A percentile compares a stretch with the other conserved stretches of the same genome.
Evolutionary conservation across 2,797 vertebrate genomes (phyloP).

Genomic region (Tamandua tetradactyla): DNA sequence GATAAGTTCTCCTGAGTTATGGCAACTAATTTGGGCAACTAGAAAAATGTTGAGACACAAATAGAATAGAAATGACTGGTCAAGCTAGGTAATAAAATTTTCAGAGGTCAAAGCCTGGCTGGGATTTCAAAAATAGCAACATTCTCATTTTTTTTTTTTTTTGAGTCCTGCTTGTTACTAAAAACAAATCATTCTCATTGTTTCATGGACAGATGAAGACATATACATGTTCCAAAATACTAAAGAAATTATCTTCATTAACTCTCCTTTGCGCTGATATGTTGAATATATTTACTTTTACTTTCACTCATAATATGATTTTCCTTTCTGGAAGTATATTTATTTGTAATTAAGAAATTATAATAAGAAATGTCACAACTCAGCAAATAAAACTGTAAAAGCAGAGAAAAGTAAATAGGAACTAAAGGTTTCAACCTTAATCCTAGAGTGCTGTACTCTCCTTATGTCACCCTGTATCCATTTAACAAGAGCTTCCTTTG

Average conservation of each 20-base stretch:
- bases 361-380: constrained; percentile 49
- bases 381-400: neutral
- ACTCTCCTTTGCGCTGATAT: neutral
- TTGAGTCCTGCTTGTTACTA: constrained; percentile 6
- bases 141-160: neutral
- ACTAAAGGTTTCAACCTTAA: neutral
- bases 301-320: constrained; percentile 1
- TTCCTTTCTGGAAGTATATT: neutral
- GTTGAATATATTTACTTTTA: constrained; percentile 35
- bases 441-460: neutral
- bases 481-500: neutral
- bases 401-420: neutral
- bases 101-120: neutral
- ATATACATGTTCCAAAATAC: neutral
- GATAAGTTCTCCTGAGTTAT: neutral
- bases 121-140: neutral
- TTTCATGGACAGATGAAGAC: neutral
- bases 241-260: constrained; percentile 13
- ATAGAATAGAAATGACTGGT: neutral
- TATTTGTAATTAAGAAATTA: constrained; percentile 60
- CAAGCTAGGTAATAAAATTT: neutral
- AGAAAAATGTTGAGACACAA: neutral
- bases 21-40: neutral
- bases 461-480: neutral
- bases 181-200: neutral